Base-by-base conservation (phyloP, 2,797 vertebrate genomes). In the Danio choprae region DNA sequence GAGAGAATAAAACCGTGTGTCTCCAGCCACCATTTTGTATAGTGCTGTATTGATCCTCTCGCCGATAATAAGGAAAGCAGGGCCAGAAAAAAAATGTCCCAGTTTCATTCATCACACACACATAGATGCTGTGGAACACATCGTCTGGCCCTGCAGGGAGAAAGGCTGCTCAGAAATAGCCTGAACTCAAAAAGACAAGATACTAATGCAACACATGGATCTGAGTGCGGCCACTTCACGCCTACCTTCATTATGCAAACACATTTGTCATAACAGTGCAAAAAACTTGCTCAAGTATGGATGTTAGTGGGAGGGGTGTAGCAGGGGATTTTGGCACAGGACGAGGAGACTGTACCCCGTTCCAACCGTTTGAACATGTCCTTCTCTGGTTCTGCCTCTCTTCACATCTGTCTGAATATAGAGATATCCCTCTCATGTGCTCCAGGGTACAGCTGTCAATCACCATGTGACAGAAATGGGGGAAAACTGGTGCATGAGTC, bases 21-120 rank as follows among this genome's bases (percentile, higher is more conserved):
- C 79, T 69, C 79, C 1, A 82, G 88, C 82, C 88, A 87, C 89
- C 91, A 91, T 93, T 91, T 92, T 89, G 91, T 91, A 86, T 77
- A 84, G 12, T 36, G 80, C 71, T 18, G 20, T 84, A 91, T 92
- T 51, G 89, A 93, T 93, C 85, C 86, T 83, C 55, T 83, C 80
- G 73, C 86, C 46, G 80, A 82, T 80, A 88, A 78, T 80, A 88
- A 75, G 81, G 55, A 74, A 80, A 82, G 56, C 43, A 60, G 22
- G 20, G n/a, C 12, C 11, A 53, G 62, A 74, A 53, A 84, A n/a
- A 55, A 77, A 78, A 74, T 65, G 51, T 72, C 82, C 68, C 62
- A 72, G 69, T 85, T 80, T 80, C 29, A 78, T 77, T 71, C 56
- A 77, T 80, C 77, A 82, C 76, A 29, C 29, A 81, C 70, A 56